phyloP scores from a whole-genome alignment of 2,888 invertebrate genomes.

The Hemithea aestivaria region DNA sequence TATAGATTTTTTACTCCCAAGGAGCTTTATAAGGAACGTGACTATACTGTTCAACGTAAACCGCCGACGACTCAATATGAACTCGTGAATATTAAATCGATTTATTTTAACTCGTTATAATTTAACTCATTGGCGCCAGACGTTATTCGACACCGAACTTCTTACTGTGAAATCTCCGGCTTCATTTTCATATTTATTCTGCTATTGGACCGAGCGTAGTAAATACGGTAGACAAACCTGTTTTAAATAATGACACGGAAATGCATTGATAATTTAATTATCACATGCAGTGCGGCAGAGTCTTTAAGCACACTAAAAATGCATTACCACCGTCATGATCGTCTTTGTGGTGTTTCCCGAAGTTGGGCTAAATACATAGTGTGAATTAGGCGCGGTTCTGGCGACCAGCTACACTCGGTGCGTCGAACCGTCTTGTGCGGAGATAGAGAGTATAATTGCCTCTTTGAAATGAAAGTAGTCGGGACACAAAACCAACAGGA shows the following conservation, averaged over 20 bases:
- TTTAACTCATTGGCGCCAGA: slow-evolving; percentile 26
- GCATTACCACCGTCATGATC: slow-evolving; percentile 71
- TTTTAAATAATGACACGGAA: slow-evolving; percentile 67
- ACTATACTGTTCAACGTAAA: slow-evolving; percentile 56
- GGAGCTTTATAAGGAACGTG: slow-evolving; percentile 58
- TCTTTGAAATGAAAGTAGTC: slow-evolving; percentile 45
- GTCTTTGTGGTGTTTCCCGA: slow-evolving; percentile 71
- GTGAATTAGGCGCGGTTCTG: slow-evolving; percentile 65
- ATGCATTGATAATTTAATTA: slow-evolving; percentile 72
- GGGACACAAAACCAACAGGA: slow-evolving; percentile 65
- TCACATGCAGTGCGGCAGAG: slow-evolving; percentile 45
- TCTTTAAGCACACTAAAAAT: slow-evolving; percentile 70
- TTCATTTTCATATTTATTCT: slow-evolving; percentile 25
- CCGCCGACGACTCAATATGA: slow-evolving; percentile 59
- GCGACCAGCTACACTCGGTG: slow-evolving; percentile 27
- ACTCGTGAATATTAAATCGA: slow-evolving; percentile 54
- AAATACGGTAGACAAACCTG: slow-evolving; percentile 44
- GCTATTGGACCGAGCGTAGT: slow-evolving; percentile 17
- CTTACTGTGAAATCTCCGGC: slow-evolving; percentile 20
- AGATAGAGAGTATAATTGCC: slow-evolving; percentile 51
- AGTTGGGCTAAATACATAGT: slow-evolving; percentile 72
- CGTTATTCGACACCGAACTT: slow-evolving; percentile 24
- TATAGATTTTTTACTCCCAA: slow-evolving; percentile 57
- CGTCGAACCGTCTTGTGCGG: slow-evolving; percentile 21
- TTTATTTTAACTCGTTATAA: slow-evolving; percentile 44